These are phyloP conservation scores for Pterocles burchelli DNA, from an alignment of 2,113 vertebrate species.

Conservation along the genomic window DNA sequence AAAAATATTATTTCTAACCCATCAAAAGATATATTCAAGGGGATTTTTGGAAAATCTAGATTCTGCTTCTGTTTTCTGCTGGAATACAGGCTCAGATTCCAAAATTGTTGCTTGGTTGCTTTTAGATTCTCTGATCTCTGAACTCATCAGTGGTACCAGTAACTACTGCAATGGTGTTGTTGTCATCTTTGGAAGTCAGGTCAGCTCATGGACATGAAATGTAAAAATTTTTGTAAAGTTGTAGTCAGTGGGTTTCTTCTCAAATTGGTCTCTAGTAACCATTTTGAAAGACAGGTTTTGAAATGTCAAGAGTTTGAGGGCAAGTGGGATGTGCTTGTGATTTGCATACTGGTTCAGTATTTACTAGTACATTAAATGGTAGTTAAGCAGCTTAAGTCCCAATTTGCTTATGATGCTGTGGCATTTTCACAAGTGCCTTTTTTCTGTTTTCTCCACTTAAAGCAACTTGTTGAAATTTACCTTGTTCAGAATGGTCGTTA, in stretches of 20 bases:
- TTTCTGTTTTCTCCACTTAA: neutral
- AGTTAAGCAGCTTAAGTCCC: neutral
- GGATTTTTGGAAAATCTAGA: neutral
- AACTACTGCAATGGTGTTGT: neutral
- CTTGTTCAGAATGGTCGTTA: neutral
- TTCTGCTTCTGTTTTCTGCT: neutral
- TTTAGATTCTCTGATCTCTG: neutral
- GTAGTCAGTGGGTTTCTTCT: neutral
- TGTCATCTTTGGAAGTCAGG: neutral
- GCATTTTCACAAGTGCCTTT: neutral
- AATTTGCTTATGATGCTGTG: fast-evolving
- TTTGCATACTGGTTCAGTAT: neutral
- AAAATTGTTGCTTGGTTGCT: neutral
- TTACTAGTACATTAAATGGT: neutral
- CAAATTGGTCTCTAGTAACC: neutral
- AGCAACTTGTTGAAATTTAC: neutral
- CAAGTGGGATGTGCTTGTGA: neutral
- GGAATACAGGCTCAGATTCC: neutral
- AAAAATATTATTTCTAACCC: neutral
- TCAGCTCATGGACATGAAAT: neutral
- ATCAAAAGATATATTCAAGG: neutral
- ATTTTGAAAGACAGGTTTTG: neutral
- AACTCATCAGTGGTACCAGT: neutral
- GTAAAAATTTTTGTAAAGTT: neutral
- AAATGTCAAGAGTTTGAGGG: neutral